Percentiles rank a stretch among this genome's conserved stretches.
Evolutionary conservation across 1,140 invertebrate species (phyloP).

Genomic region (Theocolax elegans): DNA sequence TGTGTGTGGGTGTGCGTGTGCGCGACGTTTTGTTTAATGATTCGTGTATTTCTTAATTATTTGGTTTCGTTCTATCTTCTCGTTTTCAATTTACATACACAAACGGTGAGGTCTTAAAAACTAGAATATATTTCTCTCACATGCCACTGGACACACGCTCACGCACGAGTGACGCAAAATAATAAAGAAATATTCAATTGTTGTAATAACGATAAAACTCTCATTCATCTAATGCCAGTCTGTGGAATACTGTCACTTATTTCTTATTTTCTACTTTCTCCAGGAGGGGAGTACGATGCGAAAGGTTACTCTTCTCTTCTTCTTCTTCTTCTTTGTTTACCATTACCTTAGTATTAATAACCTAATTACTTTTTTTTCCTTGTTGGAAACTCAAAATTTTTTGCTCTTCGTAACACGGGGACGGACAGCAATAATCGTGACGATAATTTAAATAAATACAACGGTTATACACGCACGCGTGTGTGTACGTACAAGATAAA

Average conservation of each 20-base stretch:
- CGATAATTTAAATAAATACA: slow-evolving; percentile 9
- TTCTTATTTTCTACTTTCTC: slow-evolving; percentile 58
- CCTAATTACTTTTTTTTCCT: no score
- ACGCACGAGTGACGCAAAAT: no score
- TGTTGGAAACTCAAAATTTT: no score
- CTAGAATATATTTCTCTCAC: slow-evolving; percentile 52
- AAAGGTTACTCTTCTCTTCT: slow-evolving; percentile 36
- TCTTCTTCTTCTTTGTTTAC: slow-evolving; percentile 15
- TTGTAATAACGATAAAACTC: slow-evolving; percentile 64
- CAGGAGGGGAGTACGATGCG: slow-evolving; percentile 52
- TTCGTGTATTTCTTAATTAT: no score
- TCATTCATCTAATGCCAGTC: slow-evolving; percentile 62
- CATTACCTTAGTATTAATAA: no score
- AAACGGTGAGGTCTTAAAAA: slow-evolving; percentile 53
- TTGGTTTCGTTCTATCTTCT: no score
- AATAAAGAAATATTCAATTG: no score
- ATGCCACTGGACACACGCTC: slow-evolving; percentile 67
- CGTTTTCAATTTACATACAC: slow-evolving; percentile 54
- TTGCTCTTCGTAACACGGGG: no score
- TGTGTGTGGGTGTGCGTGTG: no score
- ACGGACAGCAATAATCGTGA: not conserved
- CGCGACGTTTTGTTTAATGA: slow-evolving; percentile 27
- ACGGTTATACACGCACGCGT: not conserved
- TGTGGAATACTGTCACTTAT: slow-evolving; percentile 62
- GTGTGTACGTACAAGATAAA: no score